Evolutionary conservation across 2,888 invertebrate genomes (phyloP), one percentile per base, ranked within the genome.

Genomic region (Eulithis testata): DNA sequence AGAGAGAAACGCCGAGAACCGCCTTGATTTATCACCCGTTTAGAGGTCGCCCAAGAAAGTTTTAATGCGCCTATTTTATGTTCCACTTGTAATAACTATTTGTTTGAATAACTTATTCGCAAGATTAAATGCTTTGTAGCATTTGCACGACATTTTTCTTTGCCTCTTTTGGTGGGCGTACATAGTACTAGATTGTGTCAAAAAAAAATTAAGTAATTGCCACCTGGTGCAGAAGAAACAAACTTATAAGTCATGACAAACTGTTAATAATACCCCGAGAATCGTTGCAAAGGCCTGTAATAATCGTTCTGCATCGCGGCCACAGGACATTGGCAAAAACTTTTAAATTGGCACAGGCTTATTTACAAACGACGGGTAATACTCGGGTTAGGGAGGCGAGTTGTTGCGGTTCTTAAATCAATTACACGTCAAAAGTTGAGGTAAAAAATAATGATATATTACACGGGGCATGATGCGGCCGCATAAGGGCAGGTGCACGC

Each of bases 401-500:
- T 65, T 66, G 73, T 70, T 68, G 68, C 72, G 72, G 69, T 68
- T 73, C 70, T 72, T 73, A 70, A 72, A 70, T 73, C 73, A 72
- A 73, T 73, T 69, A 72, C 72, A 69, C 72, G 72, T 73, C 73
- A 72, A 69, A 67, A 66, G 63, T 59, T 56, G 51, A 61, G 3
- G 66, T 59, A 70, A 73, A 73, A 69, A 73, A 70, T 73, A 69
- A 73, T 69, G 73, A 75, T 72, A 69, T 66, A 68, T 69, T 72
- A 68, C 64, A 54, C 60, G 58, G 66, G 62, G 69, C 70, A 50
- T 52, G 12, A 50, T 59, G 63, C 60, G 63, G 55, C 52, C 61
- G 67, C 70, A 66, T 79, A 76, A 81, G 73, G 85, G 84, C 88
- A 87, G 88, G 88, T 88, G 89, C 76, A 82, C 75, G 80, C 73